These are phyloP conservation scores for Tenebrosternarchus preto DNA, from an alignment of 2,113 vertebrate genomes.

Conservation along the genomic window DNA sequence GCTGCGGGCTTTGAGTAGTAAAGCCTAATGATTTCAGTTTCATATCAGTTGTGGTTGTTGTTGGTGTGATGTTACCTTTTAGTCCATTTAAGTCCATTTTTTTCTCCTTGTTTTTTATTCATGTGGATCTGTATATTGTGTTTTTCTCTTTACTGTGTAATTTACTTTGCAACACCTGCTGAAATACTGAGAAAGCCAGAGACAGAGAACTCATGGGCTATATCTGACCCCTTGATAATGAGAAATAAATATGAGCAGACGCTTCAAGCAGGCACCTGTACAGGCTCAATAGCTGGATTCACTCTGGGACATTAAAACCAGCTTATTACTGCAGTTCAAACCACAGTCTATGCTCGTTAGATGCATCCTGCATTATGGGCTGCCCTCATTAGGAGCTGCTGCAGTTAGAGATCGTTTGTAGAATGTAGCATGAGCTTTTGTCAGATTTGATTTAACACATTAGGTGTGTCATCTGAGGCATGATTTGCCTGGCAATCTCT, in stretches of 20 bases:
- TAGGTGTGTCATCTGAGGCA: not conserved
- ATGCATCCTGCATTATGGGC: not conserved
- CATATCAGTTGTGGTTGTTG: too few species aligned
- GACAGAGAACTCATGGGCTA: constrained; percentile 31
- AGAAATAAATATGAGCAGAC: constrained; percentile 62
- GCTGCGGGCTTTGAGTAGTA: too few species aligned
- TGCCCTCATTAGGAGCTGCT: constrained; percentile 1
- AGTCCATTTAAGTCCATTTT: too few species aligned
- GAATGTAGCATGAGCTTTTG: constrained; percentile 4
- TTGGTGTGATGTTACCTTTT: too few species aligned
- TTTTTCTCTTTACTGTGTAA: too few species aligned
- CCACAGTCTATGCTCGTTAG: constrained; percentile 6
- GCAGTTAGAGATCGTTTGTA: not conserved
- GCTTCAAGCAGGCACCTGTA: constrained; percentile 51
- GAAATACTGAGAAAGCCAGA: not conserved
- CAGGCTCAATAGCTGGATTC: constrained; percentile 55
- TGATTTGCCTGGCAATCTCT: too few species aligned
- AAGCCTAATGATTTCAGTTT: too few species aligned
- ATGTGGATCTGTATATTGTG: too few species aligned
- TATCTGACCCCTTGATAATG: constrained; percentile 63
- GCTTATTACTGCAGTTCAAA: constrained; percentile 21
- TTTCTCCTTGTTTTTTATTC: too few species aligned
- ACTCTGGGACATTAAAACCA: constrained; percentile 56
- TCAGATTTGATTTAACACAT: not conserved
- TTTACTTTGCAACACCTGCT: too few species aligned